A percentile compares a stretch with the other conserved stretches of the same genome.
Conservation (phyloP, 2,113 vertebrate species). For the Peucedramus taeniatus region DNA sequence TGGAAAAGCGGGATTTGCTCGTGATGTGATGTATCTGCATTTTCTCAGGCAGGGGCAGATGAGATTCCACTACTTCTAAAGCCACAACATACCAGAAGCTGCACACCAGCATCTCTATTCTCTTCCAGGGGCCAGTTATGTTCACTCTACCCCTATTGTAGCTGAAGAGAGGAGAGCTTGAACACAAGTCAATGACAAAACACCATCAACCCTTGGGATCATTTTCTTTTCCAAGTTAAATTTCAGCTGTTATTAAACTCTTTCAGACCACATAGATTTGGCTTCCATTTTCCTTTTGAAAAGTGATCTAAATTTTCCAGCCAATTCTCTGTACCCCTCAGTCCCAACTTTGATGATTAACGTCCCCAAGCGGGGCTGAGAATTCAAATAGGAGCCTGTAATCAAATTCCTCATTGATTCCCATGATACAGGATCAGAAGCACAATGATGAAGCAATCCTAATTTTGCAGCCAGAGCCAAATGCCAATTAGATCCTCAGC, state of each 20-base stretch:
- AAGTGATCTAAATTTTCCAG: conserved; percentile 32
- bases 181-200: neutral
- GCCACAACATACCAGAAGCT: neutral
- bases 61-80: neutral
- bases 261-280: neutral
- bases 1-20: neutral
- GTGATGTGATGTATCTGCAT: neutral
- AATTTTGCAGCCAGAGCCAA: conserved; percentile 43
- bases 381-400: conserved; percentile 37
- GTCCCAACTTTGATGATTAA: conserved; percentile 45
- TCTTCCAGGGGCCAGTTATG: neutral
- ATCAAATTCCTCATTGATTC: conserved; percentile 55
- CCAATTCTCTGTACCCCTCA: conserved; percentile 19
- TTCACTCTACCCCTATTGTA: rapidly evolving
- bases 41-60: neutral
- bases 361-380: neutral
- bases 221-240: conserved; percentile 40
- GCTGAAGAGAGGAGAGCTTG: neutral
- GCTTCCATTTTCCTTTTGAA: conserved; percentile 42
- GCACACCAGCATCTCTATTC: neutral
- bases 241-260: conserved; percentile 26
- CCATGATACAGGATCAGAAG: conserved; percentile 6
- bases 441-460: conserved; percentile 39
- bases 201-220: neutral
- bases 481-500: conserved; percentile 37